A percentile compares a stretch with the other conserved stretches of the same genome.
Evolutionary conservation across 2,888 invertebrate species (phyloP).

Genomic region (Hyposoter dolosus): DNA sequence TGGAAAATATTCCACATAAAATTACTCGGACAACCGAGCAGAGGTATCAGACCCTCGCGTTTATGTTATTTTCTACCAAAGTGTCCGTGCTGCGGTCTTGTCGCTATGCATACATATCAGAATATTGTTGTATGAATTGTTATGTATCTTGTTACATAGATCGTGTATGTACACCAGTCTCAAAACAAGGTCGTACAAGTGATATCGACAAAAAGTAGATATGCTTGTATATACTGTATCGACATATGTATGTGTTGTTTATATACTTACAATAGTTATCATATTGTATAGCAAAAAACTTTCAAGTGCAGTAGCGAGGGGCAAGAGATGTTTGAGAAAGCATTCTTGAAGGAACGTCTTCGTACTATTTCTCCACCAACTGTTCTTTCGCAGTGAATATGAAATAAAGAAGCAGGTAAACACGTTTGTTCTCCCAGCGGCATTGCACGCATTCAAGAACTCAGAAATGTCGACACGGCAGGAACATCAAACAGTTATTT

Average conservation of each 20-base stretch:
- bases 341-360: slow-evolving; percentile 2
- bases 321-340: slow-evolving; percentile 10
- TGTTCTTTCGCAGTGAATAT: slow-evolving; percentile 16
- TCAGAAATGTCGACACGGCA: neutral
- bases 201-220: slow-evolving; percentile 49
- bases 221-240: neutral
- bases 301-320: slow-evolving; percentile 5
- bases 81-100: slow-evolving; percentile 10
- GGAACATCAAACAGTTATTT: neutral
- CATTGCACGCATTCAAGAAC: neutral
- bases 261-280: neutral
- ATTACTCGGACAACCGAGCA: slow-evolving; percentile 20
- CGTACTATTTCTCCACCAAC: slow-evolving; percentile 21
- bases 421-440: neutral
- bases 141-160: neutral
- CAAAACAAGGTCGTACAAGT: slow-evolving; percentile 25
- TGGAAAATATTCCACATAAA: slow-evolving; percentile 47
- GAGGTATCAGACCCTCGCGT: slow-evolving; percentile 9
- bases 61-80: slow-evolving; percentile 45
- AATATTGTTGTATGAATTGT: slow-evolving; percentile 1
- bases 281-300: neutral
- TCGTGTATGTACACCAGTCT: neutral
- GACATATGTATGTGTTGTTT: neutral
- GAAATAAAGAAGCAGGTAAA: slow-evolving; percentile 5
- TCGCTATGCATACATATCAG: neutral